Evolutionary conservation across 2,888 invertebrate species (phyloP), one percentile per base, ranked within the genome.

Genomic region (Agriopis marginaria): DNA sequence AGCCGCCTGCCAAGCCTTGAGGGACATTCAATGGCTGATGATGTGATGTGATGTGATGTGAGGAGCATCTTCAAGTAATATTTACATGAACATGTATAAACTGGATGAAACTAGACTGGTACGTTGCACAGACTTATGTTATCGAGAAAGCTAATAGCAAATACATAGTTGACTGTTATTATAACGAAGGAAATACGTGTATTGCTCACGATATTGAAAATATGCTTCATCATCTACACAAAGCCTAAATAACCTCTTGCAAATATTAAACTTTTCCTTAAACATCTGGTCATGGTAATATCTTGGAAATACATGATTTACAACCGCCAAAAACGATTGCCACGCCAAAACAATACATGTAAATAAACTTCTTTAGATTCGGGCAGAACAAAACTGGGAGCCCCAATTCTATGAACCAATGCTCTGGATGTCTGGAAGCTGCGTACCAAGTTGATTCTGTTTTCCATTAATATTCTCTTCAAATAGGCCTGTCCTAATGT

Each of bases 241-340:
- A 32, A 12, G 59, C 47, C 32, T 5, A 32, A 17, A 14, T n/a
- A n/a, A n/a, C n/a, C 56, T 44, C 10, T 56, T 44, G 44, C 44
- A 17, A 44, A 44, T 17, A 54, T 54, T 8, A n/a, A 54, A 54
- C 54, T 54, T 54, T 54, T 54, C 54, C 54, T n/a, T 39, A 40
- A 54, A 54, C 54, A n/a, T n/a, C n/a, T n/a, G n/a, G n/a, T n/a
- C n/a, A 54, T 7, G 39, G 8, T 40, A 8, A 40, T n/a, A 54
- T 54, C 54, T 40, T n/a, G n/a, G 54, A 54, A 54, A 54, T 54
- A 54, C 9, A 9, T 40, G 40, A 14, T 54, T 40, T 9, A n/a
- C 40, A 40, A 51, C 8, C 3, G 47, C 5, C 9, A 23, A 4
- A 51, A 23, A 23, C n/a, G 7, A 51, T 51, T 23, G 50, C 23